Evolutionary conservation across 2,888 invertebrate species (phyloP).

Genomic region (Ectemnius cavifrons): DNA sequence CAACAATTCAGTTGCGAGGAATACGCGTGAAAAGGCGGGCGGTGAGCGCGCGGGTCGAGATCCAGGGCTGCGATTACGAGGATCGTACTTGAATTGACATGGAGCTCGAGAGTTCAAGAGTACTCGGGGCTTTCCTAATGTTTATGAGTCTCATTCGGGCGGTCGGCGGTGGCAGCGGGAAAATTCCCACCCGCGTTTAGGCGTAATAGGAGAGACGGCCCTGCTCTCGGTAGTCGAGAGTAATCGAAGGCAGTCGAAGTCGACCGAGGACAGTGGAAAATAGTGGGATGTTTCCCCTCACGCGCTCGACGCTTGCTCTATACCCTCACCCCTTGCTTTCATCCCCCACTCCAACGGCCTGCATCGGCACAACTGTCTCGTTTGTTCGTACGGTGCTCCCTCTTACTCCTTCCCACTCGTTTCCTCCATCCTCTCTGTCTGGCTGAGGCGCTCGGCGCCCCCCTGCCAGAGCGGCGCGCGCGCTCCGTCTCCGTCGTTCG

Average conservation of each 20-base stretch:
- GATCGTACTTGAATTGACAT: slow-evolving; percentile 8
- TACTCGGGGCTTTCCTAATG: slow-evolving; percentile 15
- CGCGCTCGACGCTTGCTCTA: slow-evolving; percentile 38
- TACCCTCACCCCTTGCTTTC: slow-evolving; percentile 39
- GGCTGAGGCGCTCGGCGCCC: slow-evolving; percentile 17
- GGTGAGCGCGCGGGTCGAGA: neutral
- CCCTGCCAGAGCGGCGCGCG: slow-evolving; percentile 23
- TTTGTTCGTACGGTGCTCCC: slow-evolving; percentile 37
- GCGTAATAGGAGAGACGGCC: slow-evolving; percentile 55
- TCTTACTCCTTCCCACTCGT: slow-evolving; percentile 39
- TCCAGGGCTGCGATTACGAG: too few relatives aligned
- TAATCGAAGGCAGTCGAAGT: slow-evolving; percentile 61
- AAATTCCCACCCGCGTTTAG: slow-evolving; percentile 51
- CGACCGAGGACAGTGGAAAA: slow-evolving; percentile 55
- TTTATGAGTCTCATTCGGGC: slow-evolving; percentile 32
- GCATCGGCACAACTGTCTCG: slow-evolving; percentile 18
- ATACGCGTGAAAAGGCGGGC: neutral
- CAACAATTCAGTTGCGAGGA: neutral
- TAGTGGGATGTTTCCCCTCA: slow-evolving; percentile 54
- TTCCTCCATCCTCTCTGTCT: slow-evolving; percentile 41
- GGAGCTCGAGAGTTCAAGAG: neutral
- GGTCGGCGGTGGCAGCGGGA: slow-evolving; percentile 32
- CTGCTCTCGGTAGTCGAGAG: slow-evolving; percentile 54
- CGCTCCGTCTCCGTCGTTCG: slow-evolving; percentile 45
- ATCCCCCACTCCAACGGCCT: slow-evolving; percentile 40